Evolutionary conservation across 92 coral and sea anemone genomes (phyloP).

Genomic region (Parazoanthus darwini): DNA sequence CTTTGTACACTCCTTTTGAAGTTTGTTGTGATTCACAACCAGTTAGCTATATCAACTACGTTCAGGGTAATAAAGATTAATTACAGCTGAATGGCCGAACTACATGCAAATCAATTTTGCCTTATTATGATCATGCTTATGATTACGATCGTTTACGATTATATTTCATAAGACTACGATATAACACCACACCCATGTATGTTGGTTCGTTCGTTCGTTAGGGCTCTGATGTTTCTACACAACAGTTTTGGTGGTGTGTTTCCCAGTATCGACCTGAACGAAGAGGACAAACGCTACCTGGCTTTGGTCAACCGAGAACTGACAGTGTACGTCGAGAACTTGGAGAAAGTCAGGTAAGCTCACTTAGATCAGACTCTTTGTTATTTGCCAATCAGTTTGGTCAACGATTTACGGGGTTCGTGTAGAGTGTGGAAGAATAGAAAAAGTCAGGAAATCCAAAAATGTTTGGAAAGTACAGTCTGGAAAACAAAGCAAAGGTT

Average conservation of each 20-base stretch:
- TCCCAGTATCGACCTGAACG: conserved; percentile 73
- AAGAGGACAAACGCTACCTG: conserved; percentile 89
- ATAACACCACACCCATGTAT: neutral
- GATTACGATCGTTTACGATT: neutral
- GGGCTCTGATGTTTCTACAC: conserved; percentile 88
- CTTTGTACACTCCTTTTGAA: too few species aligned
- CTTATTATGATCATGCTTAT: neutral
- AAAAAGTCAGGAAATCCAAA: too few species aligned
- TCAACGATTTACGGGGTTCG: too few species aligned
- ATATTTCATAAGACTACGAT: neutral
- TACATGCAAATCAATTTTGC: too few species aligned
- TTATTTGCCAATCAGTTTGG: neutral
- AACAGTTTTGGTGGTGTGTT: conserved; percentile 81
- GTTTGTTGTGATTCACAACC: too few species aligned
- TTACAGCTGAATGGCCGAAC: too few species aligned
- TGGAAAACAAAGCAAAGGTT: too few species aligned
- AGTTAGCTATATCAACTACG: too few species aligned
- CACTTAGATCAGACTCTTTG: too few species aligned
- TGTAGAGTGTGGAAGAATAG: too few species aligned
- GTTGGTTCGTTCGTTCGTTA: conserved; percentile 51
- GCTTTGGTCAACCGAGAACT: conserved; percentile 90
- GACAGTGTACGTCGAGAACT: conserved; percentile 70
- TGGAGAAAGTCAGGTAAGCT: conserved; percentile 86
- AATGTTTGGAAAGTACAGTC: too few species aligned
- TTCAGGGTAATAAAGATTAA: too few species aligned